Evolutionary conservation across 2,888 invertebrate species (phyloP), one percentile per base, ranked within the genome.

Genomic region (Drosophila tripunctata): DNA sequence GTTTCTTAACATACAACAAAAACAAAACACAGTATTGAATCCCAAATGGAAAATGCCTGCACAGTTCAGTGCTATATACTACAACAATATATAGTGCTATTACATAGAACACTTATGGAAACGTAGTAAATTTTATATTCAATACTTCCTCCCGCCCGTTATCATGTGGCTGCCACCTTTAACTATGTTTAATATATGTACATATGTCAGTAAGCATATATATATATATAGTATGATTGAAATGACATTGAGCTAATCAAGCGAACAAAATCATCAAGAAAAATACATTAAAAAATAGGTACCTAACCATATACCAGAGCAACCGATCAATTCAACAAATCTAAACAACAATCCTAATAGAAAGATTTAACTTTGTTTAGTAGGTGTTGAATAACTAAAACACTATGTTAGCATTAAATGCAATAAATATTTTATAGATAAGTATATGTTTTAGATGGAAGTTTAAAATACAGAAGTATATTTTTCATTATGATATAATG

Each of bases 171-270:
- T n/a, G n/a, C n/a, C n/a, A n/a, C n/a, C n/a, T n/a, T n/a, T n/a
- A n/a, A n/a, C n/a, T n/a, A n/a, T n/a, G n/a, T n/a, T 41, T 3
- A 47, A 8, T 38, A 3, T 56, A 3, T 17, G 14, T 33, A n/a
- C 17, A n/a, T 43, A 3, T 47, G 14, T 15, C 15, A 21, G 10
- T 30, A 2, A 27, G 14, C 7, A 7, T 17, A 0, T 45, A 4
- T 51, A 1, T 19, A 8, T 33, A 4, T 58, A 8, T 61, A 50
- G 60, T 70, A n/a, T 76, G 73, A 76, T 76, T 73, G 51, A 77
- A 76, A 67, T 73, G 76, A 64, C 76, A 70, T 76, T 76, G 76
- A 63, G 77, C 66, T 58, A 67, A 70, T 75, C 70, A 58, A 74
- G 51, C 52, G 63, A 50, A 56, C 52, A 24, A 43, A 58, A 38